Evolutionary conservation across 2,113 vertebrate genomes (phyloP).

Genomic region (Pelecanus crispus): DNA sequence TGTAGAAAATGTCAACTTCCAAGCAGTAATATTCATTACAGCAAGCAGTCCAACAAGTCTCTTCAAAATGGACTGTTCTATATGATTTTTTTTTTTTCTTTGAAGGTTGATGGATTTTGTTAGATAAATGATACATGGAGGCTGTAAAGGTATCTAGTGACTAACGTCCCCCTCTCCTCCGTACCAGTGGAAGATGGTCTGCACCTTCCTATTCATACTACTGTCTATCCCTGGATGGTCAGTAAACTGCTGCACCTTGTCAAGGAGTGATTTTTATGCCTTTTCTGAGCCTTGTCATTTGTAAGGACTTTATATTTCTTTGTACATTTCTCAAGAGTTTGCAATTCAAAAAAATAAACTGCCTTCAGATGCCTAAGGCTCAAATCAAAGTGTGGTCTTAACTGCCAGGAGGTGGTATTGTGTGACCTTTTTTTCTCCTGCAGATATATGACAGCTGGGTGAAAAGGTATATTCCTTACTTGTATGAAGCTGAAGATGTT

Average conservation of each 20-base stretch:
- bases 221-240: not conserved
- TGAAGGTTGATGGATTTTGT: not conserved
- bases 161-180: not conserved
- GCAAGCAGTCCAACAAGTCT: not conserved
- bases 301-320: not conserved
- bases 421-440: not conserved
- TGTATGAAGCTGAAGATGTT: not conserved
- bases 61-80: not conserved
- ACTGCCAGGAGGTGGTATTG: not conserved
- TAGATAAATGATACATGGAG: not conserved
- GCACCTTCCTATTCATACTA: not conserved
- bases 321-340: not conserved
- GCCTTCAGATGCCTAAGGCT: not conserved
- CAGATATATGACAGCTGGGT: not conserved
- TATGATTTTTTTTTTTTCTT: not conserved
- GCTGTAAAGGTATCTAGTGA: not conserved
- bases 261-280: not conserved
- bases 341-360: not conserved
- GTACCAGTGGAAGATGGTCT: not conserved
- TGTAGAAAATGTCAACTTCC: not conserved
- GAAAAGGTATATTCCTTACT: not conserved
- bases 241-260: not conserved
- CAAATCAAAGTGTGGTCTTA: not conserved
- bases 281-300: not conserved
- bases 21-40: not conserved